Conservation (phyloP, 2,797 vertebrate species). For the Liasis olivaceus region DNA sequence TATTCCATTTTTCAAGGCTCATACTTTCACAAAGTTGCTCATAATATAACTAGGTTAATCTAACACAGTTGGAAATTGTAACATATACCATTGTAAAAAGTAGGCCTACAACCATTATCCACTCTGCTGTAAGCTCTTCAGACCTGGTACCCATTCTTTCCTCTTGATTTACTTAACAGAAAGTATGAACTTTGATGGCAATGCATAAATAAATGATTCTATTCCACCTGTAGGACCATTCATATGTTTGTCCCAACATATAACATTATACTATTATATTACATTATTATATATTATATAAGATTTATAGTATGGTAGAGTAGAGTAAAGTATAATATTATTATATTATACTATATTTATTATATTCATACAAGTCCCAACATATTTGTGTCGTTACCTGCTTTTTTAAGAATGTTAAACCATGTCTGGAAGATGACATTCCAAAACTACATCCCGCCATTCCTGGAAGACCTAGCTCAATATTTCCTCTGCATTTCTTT, state of each 20-base stretch:
- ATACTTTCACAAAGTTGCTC: not conserved
- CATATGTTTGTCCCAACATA: too few relatives aligned
- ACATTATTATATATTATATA: too few relatives aligned
- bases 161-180: not conserved
- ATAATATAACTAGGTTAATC: not conserved
- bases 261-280: too few relatives aligned
- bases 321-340: too few relatives aligned
- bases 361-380: not conserved
- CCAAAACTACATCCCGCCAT: not conserved
- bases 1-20: not conserved
- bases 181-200: not conserved
- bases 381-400: not conserved
- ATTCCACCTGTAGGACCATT: not conserved
- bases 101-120: not conserved
- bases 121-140: not conserved
- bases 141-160: not conserved
- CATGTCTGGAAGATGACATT: not conserved
- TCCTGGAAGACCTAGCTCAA: not conserved
- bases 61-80: not conserved
- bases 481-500: conserved; percentile 1
- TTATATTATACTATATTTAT: too few relatives aligned
- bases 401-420: conserved; percentile 1
- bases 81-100: not conserved
- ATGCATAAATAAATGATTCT: not conserved
- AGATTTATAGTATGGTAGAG: too few relatives aligned